These are phyloP conservation scores for Mesoligia furuncula DNA, from an alignment of 2,888 invertebrate species.

Conservation along the genomic window DNA sequence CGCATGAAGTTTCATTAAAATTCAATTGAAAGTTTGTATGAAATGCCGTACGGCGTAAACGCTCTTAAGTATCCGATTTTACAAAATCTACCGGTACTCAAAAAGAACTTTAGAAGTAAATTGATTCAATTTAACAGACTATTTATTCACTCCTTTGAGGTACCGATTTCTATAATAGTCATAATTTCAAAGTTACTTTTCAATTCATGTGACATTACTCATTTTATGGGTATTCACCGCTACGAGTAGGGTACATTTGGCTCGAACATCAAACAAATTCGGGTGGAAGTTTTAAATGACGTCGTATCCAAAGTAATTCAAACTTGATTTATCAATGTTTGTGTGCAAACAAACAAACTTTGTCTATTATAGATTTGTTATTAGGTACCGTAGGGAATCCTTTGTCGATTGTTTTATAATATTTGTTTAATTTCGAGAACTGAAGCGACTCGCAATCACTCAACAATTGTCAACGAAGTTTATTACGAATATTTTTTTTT, in stretches of 20 bases:
- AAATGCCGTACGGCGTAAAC: too few species aligned
- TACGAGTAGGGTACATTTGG: slow-evolving; percentile 15
- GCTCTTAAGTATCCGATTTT: slow-evolving; percentile 40
- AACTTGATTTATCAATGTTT: slow-evolving; percentile 47
- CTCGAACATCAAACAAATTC: slow-evolving; percentile 46
- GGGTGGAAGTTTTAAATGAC: slow-evolving; percentile 49
- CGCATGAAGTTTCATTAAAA: too few species aligned
- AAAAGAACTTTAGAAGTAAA: slow-evolving; percentile 27
- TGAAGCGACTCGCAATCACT: not conserved
- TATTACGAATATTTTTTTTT: not conserved
- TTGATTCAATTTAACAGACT: slow-evolving; percentile 19
- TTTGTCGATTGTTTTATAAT: slow-evolving; percentile 30
- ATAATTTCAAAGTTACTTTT: slow-evolving; percentile 7
- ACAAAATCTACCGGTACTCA: slow-evolving; percentile 13
- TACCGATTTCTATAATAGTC: not conserved
- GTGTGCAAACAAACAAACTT: slow-evolving; percentile 52
- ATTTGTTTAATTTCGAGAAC: slow-evolving; percentile 2
- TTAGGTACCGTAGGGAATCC: slow-evolving; percentile 19
- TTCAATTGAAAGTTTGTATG: too few species aligned
- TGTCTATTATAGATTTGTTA: slow-evolving; percentile 43
- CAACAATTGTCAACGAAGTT: not conserved
- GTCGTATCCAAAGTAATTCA: slow-evolving; percentile 11
- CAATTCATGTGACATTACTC: slow-evolving; percentile 23
- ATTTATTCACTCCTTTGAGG: not conserved
- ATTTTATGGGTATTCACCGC: slow-evolving; percentile 2